Percentiles rank a stretch among this genome's conserved stretches.
Conservation (phyloP, 2,113 vertebrate species). For the Labrus mixtus region DNA sequence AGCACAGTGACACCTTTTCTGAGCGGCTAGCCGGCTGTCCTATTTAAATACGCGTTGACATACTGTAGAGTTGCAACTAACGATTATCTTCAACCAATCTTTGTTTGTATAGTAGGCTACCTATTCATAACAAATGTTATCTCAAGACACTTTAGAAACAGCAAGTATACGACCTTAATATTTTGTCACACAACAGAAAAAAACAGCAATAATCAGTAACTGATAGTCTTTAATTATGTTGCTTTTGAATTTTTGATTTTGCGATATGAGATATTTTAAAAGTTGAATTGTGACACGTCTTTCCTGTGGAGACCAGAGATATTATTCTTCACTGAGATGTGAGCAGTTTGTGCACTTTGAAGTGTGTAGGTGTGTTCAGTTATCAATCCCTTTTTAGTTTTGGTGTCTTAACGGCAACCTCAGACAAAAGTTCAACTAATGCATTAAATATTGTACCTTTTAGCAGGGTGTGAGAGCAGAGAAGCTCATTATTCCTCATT, state of each 20-base stretch:
- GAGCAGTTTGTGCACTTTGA: neutral
- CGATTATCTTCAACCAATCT: neutral
- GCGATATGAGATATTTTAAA: neutral
- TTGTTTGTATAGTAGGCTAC: too few relatives aligned
- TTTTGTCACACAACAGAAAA: too few relatives aligned
- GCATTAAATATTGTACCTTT: constrained; percentile 22
- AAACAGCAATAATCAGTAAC: too few relatives aligned
- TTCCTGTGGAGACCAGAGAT: neutral
- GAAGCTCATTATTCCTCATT: constrained; percentile 33
- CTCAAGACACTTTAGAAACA: too few relatives aligned
- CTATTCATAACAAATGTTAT: too few relatives aligned
- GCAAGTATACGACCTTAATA: too few relatives aligned
- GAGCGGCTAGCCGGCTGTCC: neutral
- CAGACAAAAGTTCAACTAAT: constrained; percentile 32
- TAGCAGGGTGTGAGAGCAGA: constrained; percentile 10
- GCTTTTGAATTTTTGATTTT: too few relatives aligned
- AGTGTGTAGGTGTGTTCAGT: neutral
- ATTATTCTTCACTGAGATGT: too few relatives aligned
- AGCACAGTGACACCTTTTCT: neutral
- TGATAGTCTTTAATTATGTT: too few relatives aligned
- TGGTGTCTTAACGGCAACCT: constrained; percentile 6
- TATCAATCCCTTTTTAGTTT: neutral
- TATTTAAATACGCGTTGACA: neutral
- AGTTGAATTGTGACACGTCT: neutral
- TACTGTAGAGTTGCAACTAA: neutral